Evolutionary conservation across 2,113 vertebrate species (phyloP).

Genomic region (Hyla sarda): DNA sequence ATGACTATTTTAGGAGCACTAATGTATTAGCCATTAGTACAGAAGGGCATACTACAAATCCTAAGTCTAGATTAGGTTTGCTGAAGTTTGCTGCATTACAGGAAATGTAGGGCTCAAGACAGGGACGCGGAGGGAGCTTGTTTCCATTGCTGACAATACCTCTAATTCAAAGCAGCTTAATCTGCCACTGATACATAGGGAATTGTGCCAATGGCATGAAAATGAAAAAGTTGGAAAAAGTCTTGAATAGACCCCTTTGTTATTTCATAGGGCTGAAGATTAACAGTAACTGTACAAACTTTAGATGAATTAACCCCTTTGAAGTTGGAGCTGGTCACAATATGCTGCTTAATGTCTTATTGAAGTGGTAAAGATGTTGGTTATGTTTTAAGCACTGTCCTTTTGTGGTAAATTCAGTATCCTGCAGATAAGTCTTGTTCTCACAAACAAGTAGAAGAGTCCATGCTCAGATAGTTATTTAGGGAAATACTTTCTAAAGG

Average conservation of each 20-base stretch:
- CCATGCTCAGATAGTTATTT: neutral
- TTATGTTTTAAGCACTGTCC: neutral
- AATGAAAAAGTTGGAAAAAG: constrained; percentile 22
- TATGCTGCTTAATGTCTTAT: neutral
- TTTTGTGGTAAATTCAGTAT: neutral
- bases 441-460: neutral
- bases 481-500: neutral
- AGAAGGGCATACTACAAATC: neutral
- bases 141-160: constrained; percentile 23
- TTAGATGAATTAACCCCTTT: constrained; percentile 47
- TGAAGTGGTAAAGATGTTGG: constrained; percentile 30
- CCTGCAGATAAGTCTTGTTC: neutral
- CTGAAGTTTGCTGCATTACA: neutral
- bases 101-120: neutral
- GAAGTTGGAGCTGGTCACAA: constrained; percentile 20
- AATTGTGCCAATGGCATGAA: constrained; percentile 50
- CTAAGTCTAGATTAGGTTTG: neutral
- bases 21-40: constrained; percentile 4
- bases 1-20: constrained; percentile 1
- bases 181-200: constrained; percentile 40
- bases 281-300: constrained; percentile 42
- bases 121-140: neutral
- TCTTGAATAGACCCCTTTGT: constrained; percentile 37
- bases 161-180: constrained; percentile 41
- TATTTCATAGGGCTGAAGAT: constrained; percentile 32